Conservation (phyloP, 2,113 vertebrate genomes). For the Ailuropoda melanoleuca region DNA sequence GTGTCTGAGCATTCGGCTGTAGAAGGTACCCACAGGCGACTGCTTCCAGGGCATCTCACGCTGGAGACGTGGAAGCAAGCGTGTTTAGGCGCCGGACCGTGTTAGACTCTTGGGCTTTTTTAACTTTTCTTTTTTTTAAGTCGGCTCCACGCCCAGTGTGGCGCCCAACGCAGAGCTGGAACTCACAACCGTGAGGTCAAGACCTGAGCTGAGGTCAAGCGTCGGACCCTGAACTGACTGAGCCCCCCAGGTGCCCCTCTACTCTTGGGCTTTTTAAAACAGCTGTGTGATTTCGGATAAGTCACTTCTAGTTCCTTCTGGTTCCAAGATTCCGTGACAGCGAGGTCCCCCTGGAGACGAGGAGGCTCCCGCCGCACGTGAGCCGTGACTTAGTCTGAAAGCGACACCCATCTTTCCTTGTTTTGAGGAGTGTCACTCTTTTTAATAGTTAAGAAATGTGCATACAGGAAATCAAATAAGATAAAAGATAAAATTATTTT, state of each 20-base stretch:
- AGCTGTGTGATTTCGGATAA: not conserved
- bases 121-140: not conserved
- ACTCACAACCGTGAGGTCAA: not conserved
- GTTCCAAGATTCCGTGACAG: not conserved
- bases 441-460: not conserved
- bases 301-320: not conserved
- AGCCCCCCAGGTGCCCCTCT: not conserved
- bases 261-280: not conserved
- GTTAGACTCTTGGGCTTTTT: not conserved
- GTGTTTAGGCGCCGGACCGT: accelerated
- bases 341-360: not conserved
- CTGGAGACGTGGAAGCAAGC: accelerated
- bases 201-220: not conserved
- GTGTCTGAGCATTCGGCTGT: accelerated
- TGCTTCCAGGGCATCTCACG: too few relatives aligned
- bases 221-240: not conserved
- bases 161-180: not conserved
- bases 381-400: not conserved
- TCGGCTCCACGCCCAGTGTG: too few relatives aligned
- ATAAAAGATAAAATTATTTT: not conserved
- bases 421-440: not conserved
- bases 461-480: not conserved
- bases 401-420: not conserved
- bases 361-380: not conserved
- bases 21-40: not conserved